These are phyloP conservation scores for Brachymystax lenok DNA, from an alignment of 2,797 vertebrate genomes.

Conservation along the genomic window DNA sequence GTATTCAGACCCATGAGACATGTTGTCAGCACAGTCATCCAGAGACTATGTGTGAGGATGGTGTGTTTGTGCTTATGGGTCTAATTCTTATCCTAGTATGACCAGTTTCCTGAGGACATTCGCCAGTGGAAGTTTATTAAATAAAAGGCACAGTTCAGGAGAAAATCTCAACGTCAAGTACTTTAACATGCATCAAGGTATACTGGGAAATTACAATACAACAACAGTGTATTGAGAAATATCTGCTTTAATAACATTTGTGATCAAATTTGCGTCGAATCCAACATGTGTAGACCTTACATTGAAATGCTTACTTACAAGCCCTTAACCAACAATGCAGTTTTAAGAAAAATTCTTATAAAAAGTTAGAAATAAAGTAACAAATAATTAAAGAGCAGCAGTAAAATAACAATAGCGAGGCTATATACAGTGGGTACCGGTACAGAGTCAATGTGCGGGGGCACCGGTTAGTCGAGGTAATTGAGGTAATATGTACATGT, in stretches of 20 bases:
- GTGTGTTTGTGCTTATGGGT: neutral
- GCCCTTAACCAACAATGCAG: too few relatives aligned
- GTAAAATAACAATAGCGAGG: too few relatives aligned
- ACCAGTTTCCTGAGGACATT: slow-evolving; percentile 33
- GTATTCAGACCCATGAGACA: neutral
- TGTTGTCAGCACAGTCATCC: neutral
- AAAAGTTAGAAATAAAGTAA: too few relatives aligned
- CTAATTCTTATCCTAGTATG: slow-evolving; percentile 11
- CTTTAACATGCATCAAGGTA: slow-evolving; percentile 26
- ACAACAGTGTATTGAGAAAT: neutral
- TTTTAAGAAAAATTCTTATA: too few relatives aligned
- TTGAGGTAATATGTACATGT: too few relatives aligned
- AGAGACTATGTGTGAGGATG: neutral
- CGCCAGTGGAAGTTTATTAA: slow-evolving; percentile 29
- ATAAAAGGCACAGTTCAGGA: slow-evolving; percentile 29
- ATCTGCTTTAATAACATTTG: neutral
- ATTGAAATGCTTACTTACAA: too few relatives aligned
- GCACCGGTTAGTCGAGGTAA: too few relatives aligned
- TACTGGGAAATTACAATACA: neutral
- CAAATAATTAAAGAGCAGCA: too few relatives aligned
- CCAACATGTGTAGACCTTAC: too few relatives aligned
- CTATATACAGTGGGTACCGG: too few relatives aligned
- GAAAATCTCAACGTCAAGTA: slow-evolving; percentile 16
- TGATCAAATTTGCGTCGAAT: neutral
- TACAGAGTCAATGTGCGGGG: too few relatives aligned